A percentile compares a stretch with the other conserved stretches of the same genome.
phyloP scores from a whole-genome alignment of 2,888 invertebrate species.

The Caenorhabditis panamensis region DNA sequence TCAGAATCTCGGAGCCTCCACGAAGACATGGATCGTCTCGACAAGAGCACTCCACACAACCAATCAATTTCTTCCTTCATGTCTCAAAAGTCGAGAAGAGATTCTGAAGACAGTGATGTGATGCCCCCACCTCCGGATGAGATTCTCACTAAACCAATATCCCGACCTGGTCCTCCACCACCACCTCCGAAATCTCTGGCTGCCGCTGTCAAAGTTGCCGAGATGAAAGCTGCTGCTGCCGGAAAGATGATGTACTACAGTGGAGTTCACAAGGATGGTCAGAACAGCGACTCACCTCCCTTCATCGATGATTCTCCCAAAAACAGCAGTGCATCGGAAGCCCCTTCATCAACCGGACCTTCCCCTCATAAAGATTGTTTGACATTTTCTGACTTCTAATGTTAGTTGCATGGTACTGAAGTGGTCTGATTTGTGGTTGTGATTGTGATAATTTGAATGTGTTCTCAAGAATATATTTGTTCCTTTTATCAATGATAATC shows the following conservation, averaged over 20 bases:
- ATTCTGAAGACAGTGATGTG: slow-evolving; percentile 66
- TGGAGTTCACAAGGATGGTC: slow-evolving; percentile 14
- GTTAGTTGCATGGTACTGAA: slow-evolving; percentile 20
- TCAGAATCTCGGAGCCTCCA: slow-evolving; percentile 72
- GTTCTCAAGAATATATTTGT: slow-evolving; percentile 2
- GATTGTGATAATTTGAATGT: slow-evolving; percentile 12
- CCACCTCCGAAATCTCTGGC: slow-evolving; percentile 71
- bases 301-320: slow-evolving; percentile 75
- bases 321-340: slow-evolving; percentile 57
- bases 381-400: slow-evolving; percentile 66
- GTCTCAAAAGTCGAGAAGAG: slow-evolving; percentile 56
- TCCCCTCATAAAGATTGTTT: slow-evolving; percentile 56
- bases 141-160: slow-evolving; percentile 28
- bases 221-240: slow-evolving; percentile 53
- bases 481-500: background rate
- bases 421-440: slow-evolving; percentile 18
- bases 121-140: slow-evolving; percentile 74
- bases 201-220: slow-evolving; percentile 63
- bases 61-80: slow-evolving; percentile 62
- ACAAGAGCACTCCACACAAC: slow-evolving; percentile 59
- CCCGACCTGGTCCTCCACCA: slow-evolving; percentile 66
- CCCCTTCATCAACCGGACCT: slow-evolving; percentile 14
- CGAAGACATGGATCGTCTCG: slow-evolving; percentile 74
- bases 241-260: slow-evolving; percentile 37
- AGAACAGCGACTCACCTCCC: slow-evolving; percentile 67